Conservation (phyloP, 2,113 vertebrate species). For the Perca fluviatilis region DNA sequence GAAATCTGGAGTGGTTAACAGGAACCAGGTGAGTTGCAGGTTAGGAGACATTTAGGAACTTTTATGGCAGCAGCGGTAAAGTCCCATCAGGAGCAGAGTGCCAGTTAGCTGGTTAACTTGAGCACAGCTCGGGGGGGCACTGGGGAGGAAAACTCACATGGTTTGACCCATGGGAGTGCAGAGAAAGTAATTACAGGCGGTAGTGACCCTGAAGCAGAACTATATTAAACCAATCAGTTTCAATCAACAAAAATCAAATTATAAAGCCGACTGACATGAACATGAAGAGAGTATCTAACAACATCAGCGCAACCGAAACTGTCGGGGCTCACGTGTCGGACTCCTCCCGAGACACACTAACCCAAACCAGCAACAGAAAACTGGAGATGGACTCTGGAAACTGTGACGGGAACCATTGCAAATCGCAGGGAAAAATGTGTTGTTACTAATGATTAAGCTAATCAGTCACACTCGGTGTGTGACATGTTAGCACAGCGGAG, state of each 20-base stretch:
- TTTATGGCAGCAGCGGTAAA: conserved; percentile 46
- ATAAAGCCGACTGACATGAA: background rate
- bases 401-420: background rate
- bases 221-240: conserved; percentile 19
- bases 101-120: conserved; percentile 43
- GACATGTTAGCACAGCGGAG: background rate
- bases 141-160: conserved; percentile 12
- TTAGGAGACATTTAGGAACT: conserved; percentile 51
- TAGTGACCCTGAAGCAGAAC: background rate
- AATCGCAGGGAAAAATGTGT: background rate
- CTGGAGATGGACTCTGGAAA: conserved; percentile 21
- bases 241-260: conserved; percentile 1
- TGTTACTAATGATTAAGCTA: background rate
- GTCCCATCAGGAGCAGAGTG: conserved; percentile 43
- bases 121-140: conserved; percentile 27
- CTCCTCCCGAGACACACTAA: background rate
- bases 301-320: background rate
- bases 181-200: background rate
- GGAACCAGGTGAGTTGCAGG: conserved; percentile 74
- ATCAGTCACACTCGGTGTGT: conserved; percentile 3
- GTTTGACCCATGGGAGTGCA: conserved; percentile 13
- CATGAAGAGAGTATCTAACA: background rate
- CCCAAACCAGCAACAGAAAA: background rate
- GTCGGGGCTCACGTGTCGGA: background rate
- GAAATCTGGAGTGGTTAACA: conserved; percentile 36